Base-by-base conservation (phyloP, 2,113 vertebrate species). In the Halcyon malimbica region DNA sequence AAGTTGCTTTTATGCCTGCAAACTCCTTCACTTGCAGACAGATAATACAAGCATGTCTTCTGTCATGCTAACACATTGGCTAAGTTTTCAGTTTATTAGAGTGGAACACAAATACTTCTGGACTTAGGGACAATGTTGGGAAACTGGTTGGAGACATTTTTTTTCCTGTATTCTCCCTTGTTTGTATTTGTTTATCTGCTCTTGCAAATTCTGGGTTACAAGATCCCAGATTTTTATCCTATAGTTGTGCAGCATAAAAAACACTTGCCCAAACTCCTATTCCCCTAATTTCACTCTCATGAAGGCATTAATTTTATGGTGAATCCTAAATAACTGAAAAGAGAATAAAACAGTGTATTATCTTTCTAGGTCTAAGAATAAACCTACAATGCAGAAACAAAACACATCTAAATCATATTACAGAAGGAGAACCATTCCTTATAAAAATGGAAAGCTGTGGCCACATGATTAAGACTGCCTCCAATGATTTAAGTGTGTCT, bases 41-140 rank as follows among this genome's bases (percentile, higher is more conserved):
- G 42, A 84, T 63, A 78, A 83, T 63, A 68, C 28, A 67, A 93
- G 17, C 10, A 11, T n/a, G 33, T 19, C 39, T 87, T 59, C 84
- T 91, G 69, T 71, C 90, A 87, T 13, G 48, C 70, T 93, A 82
- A 51, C 28, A 50, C 37, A n/a, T 8, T 60, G 10, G 5, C 46
- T 93, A 93, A 48, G 3, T 82, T 89, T 84, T 84, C 37, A 29
- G 31, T 81, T 91, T 82, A 51, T 83, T 68, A 87, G 31, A 59
- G 33, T 7, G 2, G 26, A 81, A 63, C 37, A 84, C 14, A 87
- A 74, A 53, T 39, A 77, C 48, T 78, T 91, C 48, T 74, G 59
- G 17, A 63, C 50, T 65, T 21, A 1, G 59, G 29, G 33, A 77
- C 21, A 80, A 24, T 33, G 16, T 65, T 42, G 83, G 7, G 33